These are phyloP conservation scores for Pseudopodoces humilis DNA, from an alignment of 2,113 vertebrate genomes.

Conservation along the genomic window DNA sequence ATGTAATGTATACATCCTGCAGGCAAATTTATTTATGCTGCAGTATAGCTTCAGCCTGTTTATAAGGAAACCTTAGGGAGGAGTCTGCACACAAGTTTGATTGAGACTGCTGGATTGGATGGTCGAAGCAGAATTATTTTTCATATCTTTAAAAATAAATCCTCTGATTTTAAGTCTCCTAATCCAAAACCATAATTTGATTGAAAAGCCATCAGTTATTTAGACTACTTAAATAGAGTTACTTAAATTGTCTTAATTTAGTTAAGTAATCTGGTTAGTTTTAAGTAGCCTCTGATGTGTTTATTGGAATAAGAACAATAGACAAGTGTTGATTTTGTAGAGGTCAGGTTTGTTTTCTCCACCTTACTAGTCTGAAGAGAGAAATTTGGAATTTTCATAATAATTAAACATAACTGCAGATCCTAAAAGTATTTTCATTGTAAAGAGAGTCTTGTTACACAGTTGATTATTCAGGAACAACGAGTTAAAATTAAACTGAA, in stretches of 20 bases:
- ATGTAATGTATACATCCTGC: background rate
- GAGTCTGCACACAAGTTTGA: background rate
- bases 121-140: background rate
- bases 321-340: background rate
- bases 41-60: background rate
- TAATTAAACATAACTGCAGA: background rate
- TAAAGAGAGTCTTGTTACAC: background rate
- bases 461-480: background rate
- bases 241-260: background rate
- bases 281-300: background rate
- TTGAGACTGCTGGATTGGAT: background rate
- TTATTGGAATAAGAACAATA: background rate
- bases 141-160: background rate
- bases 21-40: background rate
- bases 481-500: background rate
- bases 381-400: background rate
- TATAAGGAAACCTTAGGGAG: background rate
- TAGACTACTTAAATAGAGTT: background rate
- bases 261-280: background rate
- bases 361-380: background rate
- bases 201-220: background rate
- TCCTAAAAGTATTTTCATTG: background rate
- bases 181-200: background rate
- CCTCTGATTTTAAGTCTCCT: background rate
- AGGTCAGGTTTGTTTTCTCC: background rate